A percentile compares a stretch with the other conserved stretches of the same genome.
Conservation (phyloP, 2,797 vertebrate species). For the Chiroxiphia lanceolata region DNA sequence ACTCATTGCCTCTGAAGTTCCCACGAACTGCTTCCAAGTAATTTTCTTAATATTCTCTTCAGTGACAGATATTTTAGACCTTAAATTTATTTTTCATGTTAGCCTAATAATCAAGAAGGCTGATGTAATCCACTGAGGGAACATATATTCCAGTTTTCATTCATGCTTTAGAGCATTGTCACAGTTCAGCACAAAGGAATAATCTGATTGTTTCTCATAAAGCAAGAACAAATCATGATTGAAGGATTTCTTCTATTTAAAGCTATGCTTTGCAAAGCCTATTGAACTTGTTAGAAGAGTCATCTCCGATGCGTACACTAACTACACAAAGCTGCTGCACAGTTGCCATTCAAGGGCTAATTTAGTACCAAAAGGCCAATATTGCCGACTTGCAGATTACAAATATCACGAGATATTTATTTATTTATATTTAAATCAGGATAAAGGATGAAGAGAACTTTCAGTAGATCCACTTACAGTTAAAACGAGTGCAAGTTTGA, state of each 20-base stretch:
- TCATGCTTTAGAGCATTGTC: slow-evolving; percentile 57
- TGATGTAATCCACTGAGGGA: slow-evolving; percentile 30
- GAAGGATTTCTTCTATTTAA: slow-evolving; percentile 60
- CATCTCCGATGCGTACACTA: slow-evolving; percentile 4
- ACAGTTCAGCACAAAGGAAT: slow-evolving; percentile 19
- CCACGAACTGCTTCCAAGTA: neutral
- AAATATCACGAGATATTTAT: slow-evolving; percentile 64
- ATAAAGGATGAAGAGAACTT: slow-evolving; percentile 26
- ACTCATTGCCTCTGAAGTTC: neutral
- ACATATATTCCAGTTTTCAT: slow-evolving; percentile 60
- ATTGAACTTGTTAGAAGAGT: slow-evolving; percentile 32
- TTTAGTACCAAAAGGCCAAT: slow-evolving; percentile 45
- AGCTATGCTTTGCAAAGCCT: slow-evolving; percentile 29
- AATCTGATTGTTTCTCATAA: slow-evolving; percentile 52
- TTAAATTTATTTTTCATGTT: slow-evolving; percentile 53
- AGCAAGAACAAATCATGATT: slow-evolving; percentile 30
- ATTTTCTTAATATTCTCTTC: slow-evolving; percentile 11
- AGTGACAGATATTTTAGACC: neutral
- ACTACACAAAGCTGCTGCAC: slow-evolving; percentile 16
- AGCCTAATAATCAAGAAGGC: slow-evolving; percentile 27
- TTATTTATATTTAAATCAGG: slow-evolving; percentile 63
- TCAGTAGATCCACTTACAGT: neutral
- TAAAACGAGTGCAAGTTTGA: neutral
- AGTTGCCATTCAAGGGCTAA: slow-evolving; percentile 45
- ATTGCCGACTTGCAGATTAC: slow-evolving; percentile 52